Conservation (phyloP, 2,888 invertebrate species). For the Noctuana brunneofusca region DNA sequence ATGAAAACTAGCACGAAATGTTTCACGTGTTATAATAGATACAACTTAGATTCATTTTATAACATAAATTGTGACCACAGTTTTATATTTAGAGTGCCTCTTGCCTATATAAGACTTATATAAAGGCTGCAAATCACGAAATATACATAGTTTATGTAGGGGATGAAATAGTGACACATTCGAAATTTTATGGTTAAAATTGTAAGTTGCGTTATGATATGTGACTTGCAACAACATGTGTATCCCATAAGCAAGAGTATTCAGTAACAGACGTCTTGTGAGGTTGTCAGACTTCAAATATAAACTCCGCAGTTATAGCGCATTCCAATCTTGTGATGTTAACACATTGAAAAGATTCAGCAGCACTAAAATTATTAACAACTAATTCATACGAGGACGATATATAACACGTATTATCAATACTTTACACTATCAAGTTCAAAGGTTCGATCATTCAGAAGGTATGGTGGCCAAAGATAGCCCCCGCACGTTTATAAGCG, state of each 20-base stretch:
- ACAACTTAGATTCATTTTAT: conserved; percentile 76
- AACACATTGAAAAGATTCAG: conserved; percentile 46
- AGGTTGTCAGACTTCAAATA: background rate
- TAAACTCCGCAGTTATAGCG: conserved; percentile 61
- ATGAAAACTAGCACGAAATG: conserved; percentile 73
- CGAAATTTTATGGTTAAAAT: conserved; percentile 82
- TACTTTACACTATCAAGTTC: conserved; percentile 59
- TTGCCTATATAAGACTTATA: conserved; percentile 84
- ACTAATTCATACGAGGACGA: conserved; percentile 55
- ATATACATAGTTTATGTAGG: conserved; percentile 81
- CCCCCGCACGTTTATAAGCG: conserved; percentile 44
- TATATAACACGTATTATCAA: conserved; percentile 66
- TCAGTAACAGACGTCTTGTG: background rate
- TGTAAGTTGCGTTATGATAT: conserved; percentile 84
- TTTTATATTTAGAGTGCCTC: conserved; percentile 86
- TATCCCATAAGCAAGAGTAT: background rate
- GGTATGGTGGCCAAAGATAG: conserved; percentile 44
- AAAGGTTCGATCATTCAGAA: conserved; percentile 58
- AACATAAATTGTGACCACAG: conserved; percentile 82
- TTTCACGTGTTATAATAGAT: conserved; percentile 72
- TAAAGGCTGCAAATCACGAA: conserved; percentile 84
- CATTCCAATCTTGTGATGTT: conserved; percentile 72
- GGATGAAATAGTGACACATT: conserved; percentile 65
- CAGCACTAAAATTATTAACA: conserved; percentile 49
- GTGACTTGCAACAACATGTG: conserved; percentile 54